These are phyloP conservation scores for Acleris holmiana DNA, from an alignment of 2,888 invertebrate genomes.

Conservation along the genomic window DNA sequence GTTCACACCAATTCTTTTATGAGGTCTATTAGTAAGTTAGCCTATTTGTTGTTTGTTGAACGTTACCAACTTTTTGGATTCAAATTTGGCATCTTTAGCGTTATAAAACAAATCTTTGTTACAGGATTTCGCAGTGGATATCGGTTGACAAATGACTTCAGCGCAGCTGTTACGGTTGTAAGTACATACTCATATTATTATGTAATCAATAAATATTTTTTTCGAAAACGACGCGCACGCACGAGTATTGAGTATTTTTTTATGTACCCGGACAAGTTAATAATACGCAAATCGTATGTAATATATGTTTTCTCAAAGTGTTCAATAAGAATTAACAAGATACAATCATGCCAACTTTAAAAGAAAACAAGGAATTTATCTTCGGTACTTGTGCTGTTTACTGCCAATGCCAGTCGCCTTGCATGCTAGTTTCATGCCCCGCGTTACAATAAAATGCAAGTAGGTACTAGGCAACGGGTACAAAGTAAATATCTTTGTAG, in stretches of 20 bases:
- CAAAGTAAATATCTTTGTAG: slow-evolving; percentile 37
- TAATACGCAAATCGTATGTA: no score
- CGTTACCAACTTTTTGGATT: no score
- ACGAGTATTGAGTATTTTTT: no score
- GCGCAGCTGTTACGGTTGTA: neutral
- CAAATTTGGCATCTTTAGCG: neutral
- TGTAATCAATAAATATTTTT: neutral
- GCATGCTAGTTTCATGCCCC: slow-evolving; percentile 33
- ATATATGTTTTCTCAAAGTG: no score
- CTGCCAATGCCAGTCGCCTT: slow-evolving; percentile 23
- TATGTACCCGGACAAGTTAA: no score
- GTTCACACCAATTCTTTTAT: no score
- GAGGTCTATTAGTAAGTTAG: no score
- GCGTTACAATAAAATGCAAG: slow-evolving; percentile 36
- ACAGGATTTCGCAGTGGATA: neutral
- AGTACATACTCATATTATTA: neutral
- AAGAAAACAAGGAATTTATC: neutral
- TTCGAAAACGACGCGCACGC: no score
- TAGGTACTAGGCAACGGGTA: slow-evolving; percentile 12
- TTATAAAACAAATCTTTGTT: neutral
- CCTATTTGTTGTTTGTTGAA: no score
- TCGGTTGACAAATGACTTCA: neutral
- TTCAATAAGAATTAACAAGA: neutral
- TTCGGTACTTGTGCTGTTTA: slow-evolving; percentile 26
- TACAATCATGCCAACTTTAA: neutral